Evolutionary conservation across 2,888 invertebrate genomes (phyloP).

Genomic region (Pemphredon lugubris): DNA sequence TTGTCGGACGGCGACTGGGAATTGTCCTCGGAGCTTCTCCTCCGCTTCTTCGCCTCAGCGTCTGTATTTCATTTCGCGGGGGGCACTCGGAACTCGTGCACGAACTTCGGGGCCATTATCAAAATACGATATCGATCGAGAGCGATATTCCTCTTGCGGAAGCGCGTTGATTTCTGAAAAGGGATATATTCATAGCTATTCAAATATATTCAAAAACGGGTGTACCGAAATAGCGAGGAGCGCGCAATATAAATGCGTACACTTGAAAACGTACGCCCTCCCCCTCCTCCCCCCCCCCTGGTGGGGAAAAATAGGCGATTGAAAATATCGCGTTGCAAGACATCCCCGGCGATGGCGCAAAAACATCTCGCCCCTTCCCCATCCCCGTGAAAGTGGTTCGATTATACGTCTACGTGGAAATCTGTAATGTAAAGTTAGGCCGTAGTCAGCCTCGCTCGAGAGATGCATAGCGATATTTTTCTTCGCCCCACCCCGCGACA

Average conservation of each 20-base stretch:
- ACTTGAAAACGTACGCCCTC: neutral
- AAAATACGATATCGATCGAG: constrained; percentile 1
- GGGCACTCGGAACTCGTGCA: no score
- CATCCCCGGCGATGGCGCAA: neutral
- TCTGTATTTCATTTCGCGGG: no score
- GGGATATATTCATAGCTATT: neutral
- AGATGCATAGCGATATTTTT: constrained; percentile 35
- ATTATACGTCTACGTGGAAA: constrained; percentile 15
- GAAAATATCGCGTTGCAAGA: constrained; percentile 4
- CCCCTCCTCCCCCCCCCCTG: neutral
- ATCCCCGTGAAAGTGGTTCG: constrained; percentile 19
- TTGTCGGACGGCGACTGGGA: constrained; percentile 47
- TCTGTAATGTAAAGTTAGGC: constrained; percentile 24
- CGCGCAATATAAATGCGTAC: constrained; percentile 2
- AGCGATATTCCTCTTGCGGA: neutral
- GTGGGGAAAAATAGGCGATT: neutral
- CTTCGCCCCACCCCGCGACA: constrained; percentile 24
- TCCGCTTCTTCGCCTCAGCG: neutral
- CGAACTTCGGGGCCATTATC: neutral
- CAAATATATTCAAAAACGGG: neutral
- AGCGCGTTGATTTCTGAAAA: neutral
- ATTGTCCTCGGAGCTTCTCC: constrained; percentile 25
- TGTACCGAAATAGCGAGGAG: neutral
- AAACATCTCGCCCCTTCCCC: neutral
- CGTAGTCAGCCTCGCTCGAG: neutral